Conservation (phyloP, 1,140 invertebrate species). For the Vollenhovia emeryi region DNA sequence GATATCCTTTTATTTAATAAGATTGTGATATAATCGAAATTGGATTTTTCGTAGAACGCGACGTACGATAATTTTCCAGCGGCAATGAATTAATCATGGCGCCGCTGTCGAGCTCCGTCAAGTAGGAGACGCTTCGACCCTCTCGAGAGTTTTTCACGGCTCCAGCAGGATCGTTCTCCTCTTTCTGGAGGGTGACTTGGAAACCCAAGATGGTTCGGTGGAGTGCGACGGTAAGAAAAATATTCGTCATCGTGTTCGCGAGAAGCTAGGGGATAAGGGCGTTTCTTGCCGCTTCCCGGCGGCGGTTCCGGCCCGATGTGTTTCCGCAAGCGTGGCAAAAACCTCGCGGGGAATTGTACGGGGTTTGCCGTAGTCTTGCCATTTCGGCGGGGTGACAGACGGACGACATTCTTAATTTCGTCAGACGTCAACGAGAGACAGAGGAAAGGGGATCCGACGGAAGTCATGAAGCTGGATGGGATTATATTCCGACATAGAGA, state of each 20-base stretch:
- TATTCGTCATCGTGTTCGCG: constrained; percentile 60
- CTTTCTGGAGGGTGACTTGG: constrained; percentile 20
- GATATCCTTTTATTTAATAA: not conserved
- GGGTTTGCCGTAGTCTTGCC: constrained; percentile 58
- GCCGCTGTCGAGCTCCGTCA: constrained; percentile 43
- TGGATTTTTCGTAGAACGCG: constrained; percentile 20
- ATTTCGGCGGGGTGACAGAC: constrained; percentile 67
- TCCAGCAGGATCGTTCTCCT: constrained; percentile 22
- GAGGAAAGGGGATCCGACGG: constrained; percentile 62
- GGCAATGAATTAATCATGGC: constrained; percentile 64
- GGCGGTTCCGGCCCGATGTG: constrained; percentile 58
- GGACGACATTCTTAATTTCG: constrained; percentile 78
- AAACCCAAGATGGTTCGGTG: constrained; percentile 44
- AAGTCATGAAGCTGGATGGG: constrained; percentile 74
- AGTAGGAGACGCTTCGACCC: constrained; percentile 31
- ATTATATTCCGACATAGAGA: constrained; percentile 54
- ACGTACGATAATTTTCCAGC: constrained; percentile 11
- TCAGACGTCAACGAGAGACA: constrained; percentile 68
- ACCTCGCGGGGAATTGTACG: constrained; percentile 48
- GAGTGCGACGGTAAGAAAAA: constrained; percentile 62
- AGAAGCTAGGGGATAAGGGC: constrained; percentile 27
- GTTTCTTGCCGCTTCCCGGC: constrained; percentile 17
- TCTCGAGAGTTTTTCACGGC: constrained; percentile 44
- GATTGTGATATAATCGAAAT: not conserved
- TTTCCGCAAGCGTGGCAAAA: constrained; percentile 74